phyloP scores from a whole-genome alignment of 2,113 vertebrate species.

The Globicephala melas region DNA sequence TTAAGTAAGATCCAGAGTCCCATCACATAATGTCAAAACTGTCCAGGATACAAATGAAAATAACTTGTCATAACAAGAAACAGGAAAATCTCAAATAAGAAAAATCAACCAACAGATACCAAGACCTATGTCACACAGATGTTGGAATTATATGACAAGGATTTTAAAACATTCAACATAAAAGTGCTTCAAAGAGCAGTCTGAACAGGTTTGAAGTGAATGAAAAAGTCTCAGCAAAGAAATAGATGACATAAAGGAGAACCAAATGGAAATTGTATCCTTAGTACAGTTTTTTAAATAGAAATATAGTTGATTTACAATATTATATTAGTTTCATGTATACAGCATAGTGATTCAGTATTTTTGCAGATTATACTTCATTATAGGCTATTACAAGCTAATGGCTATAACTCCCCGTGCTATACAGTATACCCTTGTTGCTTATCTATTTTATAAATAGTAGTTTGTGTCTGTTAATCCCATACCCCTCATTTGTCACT shows the following conservation, averaged over 20 bases:
- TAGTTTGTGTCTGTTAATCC: neutral
- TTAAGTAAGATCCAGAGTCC: constrained; percentile 21
- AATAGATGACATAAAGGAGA: constrained; percentile 13
- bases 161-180: constrained; percentile 38
- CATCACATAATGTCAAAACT: neutral
- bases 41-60: constrained; percentile 12
- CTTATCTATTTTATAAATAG: neutral
- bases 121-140: neutral
- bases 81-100: constrained; percentile 18
- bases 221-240: neutral
- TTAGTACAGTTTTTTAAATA: neutral
- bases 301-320: neutral
- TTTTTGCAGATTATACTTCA: neutral
- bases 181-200: constrained; percentile 28
- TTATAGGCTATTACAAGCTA: neutral
- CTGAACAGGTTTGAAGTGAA: constrained; percentile 22
- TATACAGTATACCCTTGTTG: neutral
- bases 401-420: neutral
- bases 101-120: neutral
- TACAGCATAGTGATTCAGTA: neutral
- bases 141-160: neutral
- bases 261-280: constrained; percentile 20
- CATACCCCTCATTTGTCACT: neutral
- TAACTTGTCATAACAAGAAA: neutral
- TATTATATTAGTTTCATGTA: neutral